These are phyloP conservation scores for Lepidurus couesii DNA, from an alignment of 1,140 invertebrate genomes.

Conservation along the genomic window DNA sequence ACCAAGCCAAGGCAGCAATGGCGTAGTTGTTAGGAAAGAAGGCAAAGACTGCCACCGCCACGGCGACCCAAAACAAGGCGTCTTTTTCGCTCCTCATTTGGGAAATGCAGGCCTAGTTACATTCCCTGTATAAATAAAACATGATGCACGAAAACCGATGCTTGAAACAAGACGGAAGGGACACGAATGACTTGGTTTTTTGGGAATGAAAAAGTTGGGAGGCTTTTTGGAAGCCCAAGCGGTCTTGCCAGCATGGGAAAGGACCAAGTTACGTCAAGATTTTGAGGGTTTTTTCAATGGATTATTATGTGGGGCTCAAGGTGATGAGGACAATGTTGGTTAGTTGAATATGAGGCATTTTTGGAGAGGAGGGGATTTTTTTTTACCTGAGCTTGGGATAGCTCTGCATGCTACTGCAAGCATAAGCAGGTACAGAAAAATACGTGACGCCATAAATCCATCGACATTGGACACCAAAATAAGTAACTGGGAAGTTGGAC, in stretches of 20 bases:
- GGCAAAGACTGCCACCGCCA: neutral
- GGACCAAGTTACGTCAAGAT: too few species aligned
- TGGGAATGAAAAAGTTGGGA: too few species aligned
- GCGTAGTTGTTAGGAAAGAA: neutral
- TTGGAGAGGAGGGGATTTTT: neutral
- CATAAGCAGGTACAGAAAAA: conserved; percentile 30
- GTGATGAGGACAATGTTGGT: neutral
- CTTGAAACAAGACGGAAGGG: too few species aligned
- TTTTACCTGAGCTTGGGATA: conserved; percentile 14
- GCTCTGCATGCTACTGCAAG: conserved; percentile 24
- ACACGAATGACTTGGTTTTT: too few species aligned
- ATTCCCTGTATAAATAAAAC: neutral
- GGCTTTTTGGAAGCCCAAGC: too few species aligned
- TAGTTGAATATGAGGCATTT: neutral
- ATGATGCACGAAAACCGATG: too few species aligned
- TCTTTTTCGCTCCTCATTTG: neutral
- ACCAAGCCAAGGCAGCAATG: conserved; percentile 19
- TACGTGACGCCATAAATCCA: conserved; percentile 31
- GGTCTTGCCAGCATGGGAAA: too few species aligned
- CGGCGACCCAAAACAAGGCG: neutral
- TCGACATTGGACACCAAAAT: conserved; percentile 26
- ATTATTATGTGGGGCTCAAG: too few species aligned
- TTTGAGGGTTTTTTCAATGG: too few species aligned
- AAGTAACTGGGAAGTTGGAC: conserved; percentile 12
- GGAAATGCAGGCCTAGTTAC: neutral